phyloP scores from a whole-genome alignment of 2,113 vertebrate species.

The Craseonycteris thonglongyai region DNA sequence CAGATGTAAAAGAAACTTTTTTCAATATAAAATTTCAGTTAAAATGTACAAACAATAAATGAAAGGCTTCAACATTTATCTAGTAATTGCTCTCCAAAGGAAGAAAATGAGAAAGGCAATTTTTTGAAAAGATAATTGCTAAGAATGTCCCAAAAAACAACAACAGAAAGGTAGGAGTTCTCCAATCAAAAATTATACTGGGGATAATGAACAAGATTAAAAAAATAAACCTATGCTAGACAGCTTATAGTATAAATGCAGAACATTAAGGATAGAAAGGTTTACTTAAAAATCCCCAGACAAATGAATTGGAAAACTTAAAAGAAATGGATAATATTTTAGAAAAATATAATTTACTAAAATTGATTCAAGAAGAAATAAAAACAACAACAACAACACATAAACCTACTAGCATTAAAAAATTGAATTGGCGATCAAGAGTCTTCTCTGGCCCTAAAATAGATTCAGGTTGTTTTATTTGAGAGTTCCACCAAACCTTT shows the following conservation, averaged over 20 bases:
- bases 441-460: not conserved
- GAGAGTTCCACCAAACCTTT: not conserved
- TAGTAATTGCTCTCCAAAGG: not conserved
- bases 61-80: not conserved
- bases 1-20: not conserved
- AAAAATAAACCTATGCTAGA: not conserved
- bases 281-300: not conserved
- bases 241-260: not conserved
- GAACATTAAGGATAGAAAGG: not conserved
- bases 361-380: not conserved
- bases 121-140: conserved; percentile 1
- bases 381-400: not conserved
- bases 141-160: not conserved
- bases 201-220: not conserved
- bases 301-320: not conserved
- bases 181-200: not conserved
- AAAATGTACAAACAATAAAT: not conserved
- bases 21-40: not conserved
- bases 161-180: not conserved
- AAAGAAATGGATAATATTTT: not conserved
- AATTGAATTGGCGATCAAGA: not conserved
- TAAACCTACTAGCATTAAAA: not conserved
- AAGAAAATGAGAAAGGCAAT: not conserved
- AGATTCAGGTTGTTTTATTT: not conserved
- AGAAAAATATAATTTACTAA: conserved; percentile 8